A percentile compares a stretch with the other conserved stretches of the same genome.
phyloP scores from a whole-genome alignment of 2,797 vertebrate genomes.

The Anguilla marmorata region DNA sequence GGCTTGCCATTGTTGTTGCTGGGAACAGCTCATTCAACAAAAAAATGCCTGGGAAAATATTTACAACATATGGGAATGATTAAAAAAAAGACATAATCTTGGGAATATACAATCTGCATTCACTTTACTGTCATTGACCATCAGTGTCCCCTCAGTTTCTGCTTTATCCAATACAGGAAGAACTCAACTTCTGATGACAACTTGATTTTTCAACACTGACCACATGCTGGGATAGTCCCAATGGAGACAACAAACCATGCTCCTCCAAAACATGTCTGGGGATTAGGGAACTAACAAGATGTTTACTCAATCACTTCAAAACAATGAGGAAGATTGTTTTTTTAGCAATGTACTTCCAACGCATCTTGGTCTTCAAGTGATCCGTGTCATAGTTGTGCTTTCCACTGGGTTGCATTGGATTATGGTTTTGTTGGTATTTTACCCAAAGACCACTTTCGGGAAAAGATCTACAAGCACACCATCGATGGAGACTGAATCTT shows the following conservation, averaged over 20 bases:
- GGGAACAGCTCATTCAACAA: not conserved
- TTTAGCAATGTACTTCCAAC: not conserved
- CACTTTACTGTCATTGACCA: not conserved
- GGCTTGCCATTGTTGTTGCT: conserved; percentile 53
- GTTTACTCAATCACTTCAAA: conserved; percentile 15
- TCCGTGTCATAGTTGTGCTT: conserved; percentile 33
- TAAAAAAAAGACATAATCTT: not conserved
- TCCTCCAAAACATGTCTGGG: conserved; percentile 16
- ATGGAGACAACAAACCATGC: conserved; percentile 26
- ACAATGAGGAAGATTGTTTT: conserved; percentile 1
- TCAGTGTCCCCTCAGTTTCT: not conserved
- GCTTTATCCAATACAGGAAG: not conserved
- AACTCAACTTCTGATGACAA: not conserved
- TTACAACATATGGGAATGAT: conserved; percentile 19
- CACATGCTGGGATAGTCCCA: conserved; percentile 29
- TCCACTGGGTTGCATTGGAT: conserved; percentile 1
- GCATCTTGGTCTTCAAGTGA: not conserved
- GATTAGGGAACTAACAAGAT: not conserved
- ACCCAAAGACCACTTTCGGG: not conserved
- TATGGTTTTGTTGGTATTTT: conserved; percentile 8
- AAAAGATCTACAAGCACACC: not conserved
- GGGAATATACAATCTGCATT: not conserved
- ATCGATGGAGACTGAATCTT: not conserved
- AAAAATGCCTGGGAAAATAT: not conserved
- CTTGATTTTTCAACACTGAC: not conserved